Evolutionary conservation across 2,113 vertebrate species (phyloP).

Genomic region (Takifugu flavidus): DNA sequence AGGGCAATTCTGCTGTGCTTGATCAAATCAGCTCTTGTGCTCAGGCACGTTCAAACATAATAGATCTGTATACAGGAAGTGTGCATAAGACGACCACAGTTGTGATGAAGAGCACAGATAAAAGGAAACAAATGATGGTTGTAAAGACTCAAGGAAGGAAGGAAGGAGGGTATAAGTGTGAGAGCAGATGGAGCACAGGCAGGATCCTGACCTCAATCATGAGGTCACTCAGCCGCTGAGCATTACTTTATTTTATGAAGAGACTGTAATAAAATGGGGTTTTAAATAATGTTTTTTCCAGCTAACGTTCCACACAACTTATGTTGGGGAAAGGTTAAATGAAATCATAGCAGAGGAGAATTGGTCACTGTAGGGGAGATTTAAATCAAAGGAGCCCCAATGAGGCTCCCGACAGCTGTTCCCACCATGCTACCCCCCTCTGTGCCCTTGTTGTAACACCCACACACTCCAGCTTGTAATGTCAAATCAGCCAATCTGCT

Average conservation of each 20-base stretch:
- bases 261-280: not conserved
- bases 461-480: slow-evolving; percentile 23
- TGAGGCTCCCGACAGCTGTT: slow-evolving; percentile 13
- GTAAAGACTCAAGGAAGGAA: slow-evolving; percentile 6
- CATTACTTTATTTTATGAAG: slow-evolving; percentile 3
- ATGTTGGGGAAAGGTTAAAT: slow-evolving; percentile 4
- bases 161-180: not conserved
- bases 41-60: slow-evolving; percentile 45
- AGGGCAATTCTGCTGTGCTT: not conserved
- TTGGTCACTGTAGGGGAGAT: slow-evolving; percentile 11
- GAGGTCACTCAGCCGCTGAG: no score
- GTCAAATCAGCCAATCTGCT: slow-evolving; percentile 20
- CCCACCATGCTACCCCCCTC: slow-evolving; percentile 19
- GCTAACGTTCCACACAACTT: not conserved
- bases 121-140: slow-evolving; percentile 8
- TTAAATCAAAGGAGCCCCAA: slow-evolving; percentile 11
- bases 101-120: slow-evolving; percentile 17
- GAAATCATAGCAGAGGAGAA: not conserved
- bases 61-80: slow-evolving; percentile 46
- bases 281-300: not conserved
- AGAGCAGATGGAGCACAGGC: slow-evolving; percentile 23
- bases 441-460: slow-evolving; percentile 39
- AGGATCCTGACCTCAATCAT: no score
- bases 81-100: slow-evolving; percentile 32
- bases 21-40: slow-evolving; percentile 49